Evolutionary conservation across 1,140 invertebrate genomes (phyloP).

Genomic region (Apis mellifera): Amel_HAv3.1 CM009938.2:1541501-1542000

Average conservation of each 20-base stretch:
- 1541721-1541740: slow-evolving; percentile 65
- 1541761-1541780: slow-evolving; percentile 66
- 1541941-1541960: slow-evolving; percentile 18
- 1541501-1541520: slow-evolving; percentile 22
- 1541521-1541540: slow-evolving; percentile 33
- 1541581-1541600: slow-evolving; percentile 36
- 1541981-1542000: not conserved
- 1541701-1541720: slow-evolving; percentile 47
- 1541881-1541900: slow-evolving; percentile 33
- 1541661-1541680: slow-evolving; percentile 54
- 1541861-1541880: slow-evolving; percentile 46
- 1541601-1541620: slow-evolving; percentile 65
- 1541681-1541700: slow-evolving; percentile 57
- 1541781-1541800: slow-evolving; percentile 76
- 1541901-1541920: slow-evolving; percentile 34
- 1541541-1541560: slow-evolving; percentile 40
- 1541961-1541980: not conserved
- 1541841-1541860: slow-evolving; percentile 43
- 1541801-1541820: slow-evolving; percentile 75
- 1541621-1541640: slow-evolving; percentile 68
- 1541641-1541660: slow-evolving; percentile 50
- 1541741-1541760: slow-evolving; percentile 67
- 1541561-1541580: slow-evolving; percentile 54
- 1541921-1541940: not conserved
- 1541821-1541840: slow-evolving; percentile 40